These are phyloP conservation scores for Phodopus roborovskii DNA, from an alignment of 2,113 vertebrate genomes.

Conservation along the genomic window DNA sequence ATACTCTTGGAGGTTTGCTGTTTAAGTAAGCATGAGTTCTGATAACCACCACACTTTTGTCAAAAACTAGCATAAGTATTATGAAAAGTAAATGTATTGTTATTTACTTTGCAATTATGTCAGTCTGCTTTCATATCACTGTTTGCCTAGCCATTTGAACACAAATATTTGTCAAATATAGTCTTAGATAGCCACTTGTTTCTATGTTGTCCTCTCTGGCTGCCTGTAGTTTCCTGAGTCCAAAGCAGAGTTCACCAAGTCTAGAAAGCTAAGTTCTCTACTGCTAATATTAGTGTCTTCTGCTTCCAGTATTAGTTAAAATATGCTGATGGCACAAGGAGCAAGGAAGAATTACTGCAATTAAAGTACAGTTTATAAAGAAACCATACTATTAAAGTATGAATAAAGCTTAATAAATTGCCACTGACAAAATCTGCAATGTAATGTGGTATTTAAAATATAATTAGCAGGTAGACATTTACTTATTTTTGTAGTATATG, in stretches of 20 bases:
- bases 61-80: conserved; percentile 47
- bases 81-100: neutral
- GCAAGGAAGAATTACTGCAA: neutral
- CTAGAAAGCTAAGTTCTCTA: conserved; percentile 10
- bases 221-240: neutral
- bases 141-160: conserved; percentile 8
- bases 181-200: neutral
- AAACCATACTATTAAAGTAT: neutral
- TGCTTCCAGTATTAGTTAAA: conserved; percentile 8
- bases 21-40: conserved; percentile 22
- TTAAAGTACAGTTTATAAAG: conserved; percentile 40
- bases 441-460: conserved; percentile 33
- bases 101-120: conserved; percentile 41
- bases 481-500: neutral
- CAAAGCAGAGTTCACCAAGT: neutral
- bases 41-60: conserved; percentile 12
- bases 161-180: conserved; percentile 30
- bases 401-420: neutral
- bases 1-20: neutral
- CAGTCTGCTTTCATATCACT: conserved; percentile 30
- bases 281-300: conserved; percentile 31
- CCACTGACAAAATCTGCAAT: neutral
- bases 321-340: neutral
- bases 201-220: neutral
- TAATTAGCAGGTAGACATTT: neutral